Evolutionary conservation across 1,140 invertebrate genomes (phyloP).

Genomic region (Bombus difficillimus): DNA sequence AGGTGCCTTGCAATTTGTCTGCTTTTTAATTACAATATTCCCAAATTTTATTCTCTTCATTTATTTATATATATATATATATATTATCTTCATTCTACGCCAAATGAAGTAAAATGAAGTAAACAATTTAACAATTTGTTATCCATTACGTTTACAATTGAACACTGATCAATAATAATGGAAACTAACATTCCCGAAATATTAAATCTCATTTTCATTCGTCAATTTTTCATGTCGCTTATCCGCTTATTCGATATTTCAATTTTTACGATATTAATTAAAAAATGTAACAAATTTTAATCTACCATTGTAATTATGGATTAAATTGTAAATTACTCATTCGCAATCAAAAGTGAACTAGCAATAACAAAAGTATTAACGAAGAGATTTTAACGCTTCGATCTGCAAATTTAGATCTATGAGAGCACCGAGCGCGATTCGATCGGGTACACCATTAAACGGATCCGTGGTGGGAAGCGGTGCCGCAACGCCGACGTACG

Average conservation of each 20-base stretch:
- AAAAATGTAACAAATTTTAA: too few relatives aligned
- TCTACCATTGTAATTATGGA: too few relatives aligned
- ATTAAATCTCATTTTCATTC: too few relatives aligned
- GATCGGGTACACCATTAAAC: slow-evolving; percentile 78
- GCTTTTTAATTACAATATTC: slow-evolving; percentile 16
- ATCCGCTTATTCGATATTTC: too few relatives aligned
- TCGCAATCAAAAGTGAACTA: neutral
- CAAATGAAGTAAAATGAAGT: too few relatives aligned
- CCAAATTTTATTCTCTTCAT: neutral
- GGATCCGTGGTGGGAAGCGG: slow-evolving; percentile 82
- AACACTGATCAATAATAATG: too few relatives aligned
- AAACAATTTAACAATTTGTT: too few relatives aligned
- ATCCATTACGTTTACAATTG: too few relatives aligned
- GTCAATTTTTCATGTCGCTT: too few relatives aligned
- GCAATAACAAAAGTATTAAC: neutral
- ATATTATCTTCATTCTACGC: too few relatives aligned
- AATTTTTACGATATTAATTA: too few relatives aligned
- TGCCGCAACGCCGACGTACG: slow-evolving; percentile 81
- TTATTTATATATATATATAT: neutral
- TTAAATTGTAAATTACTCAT: neutral
- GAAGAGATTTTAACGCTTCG: neutral
- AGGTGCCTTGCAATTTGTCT: slow-evolving; percentile 68
- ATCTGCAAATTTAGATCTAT: slow-evolving; percentile 72
- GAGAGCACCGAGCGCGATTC: slow-evolving; percentile 82
- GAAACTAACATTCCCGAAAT: too few relatives aligned